These are phyloP conservation scores for Lepidotrigona ventralis DNA, from an alignment of 1,140 invertebrate genomes.

Conservation along the genomic window DNA sequence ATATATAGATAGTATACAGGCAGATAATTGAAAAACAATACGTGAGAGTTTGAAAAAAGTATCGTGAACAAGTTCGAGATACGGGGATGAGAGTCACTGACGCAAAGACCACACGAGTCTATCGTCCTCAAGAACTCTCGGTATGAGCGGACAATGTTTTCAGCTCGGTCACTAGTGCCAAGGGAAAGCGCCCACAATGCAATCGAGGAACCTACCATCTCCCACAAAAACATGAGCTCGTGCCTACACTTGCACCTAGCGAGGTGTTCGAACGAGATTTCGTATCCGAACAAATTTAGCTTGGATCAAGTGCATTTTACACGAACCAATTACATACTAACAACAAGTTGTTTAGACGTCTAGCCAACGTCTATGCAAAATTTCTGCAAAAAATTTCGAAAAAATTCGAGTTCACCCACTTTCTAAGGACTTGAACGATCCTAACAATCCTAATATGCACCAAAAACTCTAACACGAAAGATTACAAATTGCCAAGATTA, in stretches of 20 bases:
- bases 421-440: no score
- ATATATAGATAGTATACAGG: neutral
- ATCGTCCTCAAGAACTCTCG: constrained; percentile 43
- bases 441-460: no score
- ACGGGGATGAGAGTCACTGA: constrained; percentile 18
- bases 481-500: no score
- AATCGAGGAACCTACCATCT: constrained; percentile 48
- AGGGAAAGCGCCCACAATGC: constrained; percentile 61
- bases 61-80: no score
- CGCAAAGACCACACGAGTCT: constrained; percentile 23
- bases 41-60: neutral
- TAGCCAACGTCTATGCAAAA: neutral
- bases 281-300: neutral
- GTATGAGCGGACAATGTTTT: constrained; percentile 56
- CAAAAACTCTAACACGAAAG: neutral
- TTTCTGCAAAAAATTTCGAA: neutral
- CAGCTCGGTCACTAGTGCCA: constrained; percentile 60
- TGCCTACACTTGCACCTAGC: constrained; percentile 19
- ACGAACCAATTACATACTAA: no score
- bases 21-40: neutral
- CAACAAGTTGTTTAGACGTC: no score
- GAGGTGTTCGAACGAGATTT: constrained; percentile 8
- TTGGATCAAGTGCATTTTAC: neutral
- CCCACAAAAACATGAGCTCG: constrained; percentile 58
- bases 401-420: neutral